These are phyloP conservation scores for Disparrhopalites patrizii DNA, from an alignment of 2,888 invertebrate species.

Conservation along the genomic window DNA sequence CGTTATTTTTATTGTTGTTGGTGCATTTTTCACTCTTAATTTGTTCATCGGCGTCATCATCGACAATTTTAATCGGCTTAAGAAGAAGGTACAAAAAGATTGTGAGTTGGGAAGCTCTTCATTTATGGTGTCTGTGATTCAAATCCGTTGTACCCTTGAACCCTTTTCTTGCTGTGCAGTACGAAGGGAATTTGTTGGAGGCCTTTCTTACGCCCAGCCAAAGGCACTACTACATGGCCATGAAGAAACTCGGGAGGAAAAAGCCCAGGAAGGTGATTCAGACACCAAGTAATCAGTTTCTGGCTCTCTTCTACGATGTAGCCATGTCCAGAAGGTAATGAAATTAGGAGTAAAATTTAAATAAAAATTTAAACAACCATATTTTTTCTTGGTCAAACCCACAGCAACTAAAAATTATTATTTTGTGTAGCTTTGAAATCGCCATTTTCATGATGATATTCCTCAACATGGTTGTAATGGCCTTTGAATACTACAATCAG, in stretches of 20 bases:
- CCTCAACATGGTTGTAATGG: conserved; percentile 93
- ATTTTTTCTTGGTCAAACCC: too few species aligned
- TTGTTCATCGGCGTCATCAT: conserved; percentile 98
- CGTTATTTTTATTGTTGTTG: conserved; percentile 92
- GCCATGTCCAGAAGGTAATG: conserved; percentile 76
- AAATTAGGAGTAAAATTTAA: too few species aligned
- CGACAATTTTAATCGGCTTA: conserved; percentile 96
- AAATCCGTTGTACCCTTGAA: too few species aligned
- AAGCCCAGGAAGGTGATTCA: conserved; percentile 96
- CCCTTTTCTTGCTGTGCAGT: too few species aligned
- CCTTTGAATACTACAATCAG: conserved; percentile 88
- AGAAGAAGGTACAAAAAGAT: conserved; percentile 96
- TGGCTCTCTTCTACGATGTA: conserved; percentile 92
- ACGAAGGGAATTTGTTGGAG: conserved; percentile 93
- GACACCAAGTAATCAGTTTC: conserved; percentile 84
- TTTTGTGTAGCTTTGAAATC: conserved; percentile 91
- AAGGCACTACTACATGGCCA: conserved; percentile 92
- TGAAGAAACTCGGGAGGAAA: conserved; percentile 93
- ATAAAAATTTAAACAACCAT: too few species aligned
- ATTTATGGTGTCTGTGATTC: too few species aligned
- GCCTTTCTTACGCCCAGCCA: conserved; percentile 96
- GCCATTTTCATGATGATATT: conserved; percentile 92
- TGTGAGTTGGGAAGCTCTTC: too few species aligned
- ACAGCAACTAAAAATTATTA: too few species aligned
- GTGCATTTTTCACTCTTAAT: conserved; percentile 94